A percentile compares a stretch with the other conserved stretches of the same genome.
phyloP scores from a whole-genome alignment of 2,797 vertebrate genomes.

The Alcedo quadribrachys region DNA sequence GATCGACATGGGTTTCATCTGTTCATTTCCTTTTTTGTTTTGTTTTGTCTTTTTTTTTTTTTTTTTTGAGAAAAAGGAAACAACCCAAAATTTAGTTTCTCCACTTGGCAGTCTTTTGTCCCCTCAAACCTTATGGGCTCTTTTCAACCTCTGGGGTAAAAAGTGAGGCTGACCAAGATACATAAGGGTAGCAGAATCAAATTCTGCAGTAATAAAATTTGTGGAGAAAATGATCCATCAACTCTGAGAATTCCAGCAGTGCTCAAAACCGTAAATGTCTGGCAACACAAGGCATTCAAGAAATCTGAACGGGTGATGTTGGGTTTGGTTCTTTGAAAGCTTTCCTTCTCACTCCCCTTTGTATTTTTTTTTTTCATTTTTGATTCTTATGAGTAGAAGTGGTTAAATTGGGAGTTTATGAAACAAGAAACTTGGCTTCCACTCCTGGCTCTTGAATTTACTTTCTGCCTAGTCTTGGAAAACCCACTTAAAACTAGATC shows the following conservation, averaged over 20 bases:
- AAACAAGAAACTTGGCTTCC: constrained; percentile 46
- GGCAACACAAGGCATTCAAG: background rate
- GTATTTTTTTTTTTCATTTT: background rate
- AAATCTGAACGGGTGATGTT: background rate
- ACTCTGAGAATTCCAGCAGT: constrained; percentile 30
- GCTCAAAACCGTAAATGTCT: background rate
- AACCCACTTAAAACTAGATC: background rate
- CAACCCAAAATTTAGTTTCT: background rate
- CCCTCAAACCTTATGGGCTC: background rate
- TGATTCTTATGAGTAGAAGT: background rate
- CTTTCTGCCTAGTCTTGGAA: constrained; percentile 6
- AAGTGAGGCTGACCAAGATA: background rate
- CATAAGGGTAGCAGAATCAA: background rate
- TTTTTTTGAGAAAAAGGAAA: background rate
- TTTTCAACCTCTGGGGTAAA: background rate
- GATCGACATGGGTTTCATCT: background rate
- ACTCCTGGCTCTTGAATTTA: background rate
- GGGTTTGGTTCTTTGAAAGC: constrained; percentile 16
- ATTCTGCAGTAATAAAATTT: constrained; percentile 53
- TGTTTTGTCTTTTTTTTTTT: background rate
- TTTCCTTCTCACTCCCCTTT: background rate
- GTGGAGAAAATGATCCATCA: constrained; percentile 18
- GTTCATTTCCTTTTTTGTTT: background rate
- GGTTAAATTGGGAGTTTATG: constrained; percentile 40
- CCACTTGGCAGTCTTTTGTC: background rate